Conservation (phyloP, 2,113 vertebrate genomes). For the Thryonomys swinderianus region DNA sequence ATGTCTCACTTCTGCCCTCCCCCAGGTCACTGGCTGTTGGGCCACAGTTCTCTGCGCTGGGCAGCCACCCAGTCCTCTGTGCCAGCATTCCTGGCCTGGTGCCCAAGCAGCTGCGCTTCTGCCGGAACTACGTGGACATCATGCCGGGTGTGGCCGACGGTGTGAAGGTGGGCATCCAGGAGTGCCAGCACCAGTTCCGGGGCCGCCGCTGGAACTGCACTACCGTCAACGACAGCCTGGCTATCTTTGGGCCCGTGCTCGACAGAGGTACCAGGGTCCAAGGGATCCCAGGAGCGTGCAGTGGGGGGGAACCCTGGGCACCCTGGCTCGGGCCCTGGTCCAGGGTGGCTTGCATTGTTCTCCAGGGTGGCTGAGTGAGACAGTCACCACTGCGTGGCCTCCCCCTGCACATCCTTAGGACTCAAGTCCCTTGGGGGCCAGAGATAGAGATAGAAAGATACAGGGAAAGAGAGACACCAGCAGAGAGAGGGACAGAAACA, state of each 20-base stretch:
- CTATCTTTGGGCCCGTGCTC: slow-evolving; percentile 97
- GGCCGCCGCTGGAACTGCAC: slow-evolving; percentile 99
- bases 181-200: slow-evolving; percentile 98
- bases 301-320: background rate
- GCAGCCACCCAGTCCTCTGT: slow-evolving; percentile 94
- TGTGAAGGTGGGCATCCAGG: slow-evolving; percentile 96
- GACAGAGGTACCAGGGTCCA: slow-evolving; percentile 92
- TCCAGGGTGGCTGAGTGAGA: background rate
- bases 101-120: slow-evolving; percentile 98
- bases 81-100: slow-evolving; percentile 97
- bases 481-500: background rate
- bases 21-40: slow-evolving; percentile 96
- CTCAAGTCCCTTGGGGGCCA: background rate
- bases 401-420: background rate
- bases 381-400: background rate
- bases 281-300: background rate
- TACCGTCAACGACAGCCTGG: slow-evolving; percentile 94
- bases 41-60: slow-evolving; percentile 95
- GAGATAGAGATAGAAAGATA: background rate
- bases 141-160: slow-evolving; percentile 98
- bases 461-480: background rate
- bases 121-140: slow-evolving; percentile 97
- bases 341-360: background rate
- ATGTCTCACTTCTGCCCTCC: background rate
- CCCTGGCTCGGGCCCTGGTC: background rate